A percentile compares a stretch with the other conserved stretches of the same genome.
Evolutionary conservation across 2,113 vertebrate genomes (phyloP).

Genomic region (Ciconia boyciana): DNA sequence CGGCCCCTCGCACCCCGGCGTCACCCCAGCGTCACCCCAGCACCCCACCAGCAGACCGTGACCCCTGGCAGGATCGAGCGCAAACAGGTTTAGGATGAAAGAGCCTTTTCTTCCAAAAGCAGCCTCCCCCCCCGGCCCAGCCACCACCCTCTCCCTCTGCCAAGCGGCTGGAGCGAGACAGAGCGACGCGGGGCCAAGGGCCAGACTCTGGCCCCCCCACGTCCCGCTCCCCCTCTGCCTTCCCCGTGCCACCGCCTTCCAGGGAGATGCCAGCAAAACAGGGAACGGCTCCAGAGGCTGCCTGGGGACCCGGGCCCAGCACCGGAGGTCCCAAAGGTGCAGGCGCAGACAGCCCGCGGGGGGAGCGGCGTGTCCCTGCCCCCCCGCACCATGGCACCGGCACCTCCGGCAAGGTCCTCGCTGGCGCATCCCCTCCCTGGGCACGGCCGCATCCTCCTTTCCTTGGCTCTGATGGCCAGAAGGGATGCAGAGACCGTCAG

Average conservation of each 20-base stretch:
- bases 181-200: not conserved
- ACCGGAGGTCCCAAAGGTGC: fast-evolving
- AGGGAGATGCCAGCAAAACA: not conserved
- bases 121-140: too few relatives aligned
- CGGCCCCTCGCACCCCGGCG: not conserved
- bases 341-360: not conserved
- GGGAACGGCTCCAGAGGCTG: not conserved
- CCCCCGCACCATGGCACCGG: fast-evolving
- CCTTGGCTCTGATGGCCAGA: not conserved
- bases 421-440: not conserved
- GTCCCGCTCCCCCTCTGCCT: not conserved
- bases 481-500: not conserved
- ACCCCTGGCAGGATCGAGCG: not conserved
- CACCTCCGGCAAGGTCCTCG: not conserved
- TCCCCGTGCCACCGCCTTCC: not conserved
- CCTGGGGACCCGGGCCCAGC: not conserved
- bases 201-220: not conserved
- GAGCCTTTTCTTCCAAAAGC: not conserved
- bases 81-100: not conserved
- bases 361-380: not conserved
- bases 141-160: not conserved
- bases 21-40: not conserved
- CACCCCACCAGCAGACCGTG: not conserved
- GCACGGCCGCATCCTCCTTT: not conserved
- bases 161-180: not conserved